A percentile compares a stretch with the other conserved stretches of the same genome.
phyloP scores from a whole-genome alignment of 2,113 vertebrate genomes.

The Chauna torquata region DNA sequence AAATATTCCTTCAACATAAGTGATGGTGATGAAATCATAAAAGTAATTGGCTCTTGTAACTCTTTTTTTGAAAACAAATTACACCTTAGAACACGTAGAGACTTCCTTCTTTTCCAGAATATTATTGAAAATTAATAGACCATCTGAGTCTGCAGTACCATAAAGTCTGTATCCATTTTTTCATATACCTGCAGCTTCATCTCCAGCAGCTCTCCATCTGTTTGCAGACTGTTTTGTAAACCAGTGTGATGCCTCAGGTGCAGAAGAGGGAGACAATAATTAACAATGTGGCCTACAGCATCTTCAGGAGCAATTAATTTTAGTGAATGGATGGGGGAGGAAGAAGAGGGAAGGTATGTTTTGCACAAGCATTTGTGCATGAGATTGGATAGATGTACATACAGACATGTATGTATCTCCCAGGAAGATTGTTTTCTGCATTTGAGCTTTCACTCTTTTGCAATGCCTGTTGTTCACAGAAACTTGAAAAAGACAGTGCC shows the following conservation, averaged over 20 bases:
- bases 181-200: slow-evolving; percentile 47
- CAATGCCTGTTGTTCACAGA: background rate
- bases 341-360: slow-evolving; percentile 3
- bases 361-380: background rate
- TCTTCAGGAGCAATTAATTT: slow-evolving; percentile 68
- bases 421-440: slow-evolving; percentile 43
- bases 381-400: background rate
- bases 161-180: slow-evolving; percentile 18
- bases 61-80: slow-evolving; percentile 25
- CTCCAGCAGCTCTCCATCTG: slow-evolving; percentile 70
- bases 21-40: background rate
- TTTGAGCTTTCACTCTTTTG: background rate
- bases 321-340: slow-evolving; percentile 4
- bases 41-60: background rate
- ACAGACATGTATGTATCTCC: background rate
- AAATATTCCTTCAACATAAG: background rate
- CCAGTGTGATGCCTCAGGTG: slow-evolving; percentile 27
- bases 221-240: slow-evolving; percentile 56
- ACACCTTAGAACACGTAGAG: background rate
- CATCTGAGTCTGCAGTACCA: slow-evolving; percentile 14
- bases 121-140: slow-evolving; percentile 58
- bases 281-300: slow-evolving; percentile 63
- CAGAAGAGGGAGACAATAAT: slow-evolving; percentile 62
- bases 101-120: background rate
- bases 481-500: slow-evolving; percentile 48